Evolutionary conservation across 2,797 vertebrate species (phyloP).

Genomic region (Typhlichthys subterraneus): DNA sequence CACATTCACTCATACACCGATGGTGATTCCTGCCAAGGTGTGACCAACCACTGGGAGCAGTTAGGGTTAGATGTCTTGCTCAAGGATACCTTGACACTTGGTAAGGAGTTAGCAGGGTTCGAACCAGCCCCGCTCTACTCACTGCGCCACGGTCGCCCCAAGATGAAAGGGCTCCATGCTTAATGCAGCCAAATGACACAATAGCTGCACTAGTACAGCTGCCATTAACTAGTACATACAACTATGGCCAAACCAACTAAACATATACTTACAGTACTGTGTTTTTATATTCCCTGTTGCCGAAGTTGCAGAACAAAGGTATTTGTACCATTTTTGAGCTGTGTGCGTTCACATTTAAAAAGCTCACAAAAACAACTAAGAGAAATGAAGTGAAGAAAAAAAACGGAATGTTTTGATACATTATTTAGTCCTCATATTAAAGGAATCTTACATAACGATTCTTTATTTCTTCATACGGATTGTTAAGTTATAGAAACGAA

Average conservation of each 20-base stretch:
- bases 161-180: conserved; percentile 12
- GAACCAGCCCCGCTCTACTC: no score
- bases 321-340: conserved; percentile 46
- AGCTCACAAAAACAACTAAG: conserved; percentile 32
- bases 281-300: conserved; percentile 56
- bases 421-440: conserved; percentile 27
- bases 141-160: no score
- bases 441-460: conserved; percentile 54
- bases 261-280: background rate
- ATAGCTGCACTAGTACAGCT: background rate
- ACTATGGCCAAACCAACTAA: background rate
- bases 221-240: background rate
- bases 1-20: no score
- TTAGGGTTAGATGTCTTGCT: no score
- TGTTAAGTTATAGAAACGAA: conserved; percentile 11
- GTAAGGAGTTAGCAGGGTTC: no score
- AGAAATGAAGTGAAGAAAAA: conserved; percentile 28
- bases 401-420: conserved; percentile 5
- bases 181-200: no score
- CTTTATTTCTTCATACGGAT: conserved; percentile 81
- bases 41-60: no score
- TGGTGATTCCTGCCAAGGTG: no score
- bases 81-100: no score
- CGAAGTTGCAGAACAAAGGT: conserved; percentile 39
- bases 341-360: conserved; percentile 50